These are phyloP conservation scores for Alauda arvensis DNA, from an alignment of 2,797 vertebrate genomes.

Conservation along the genomic window DNA sequence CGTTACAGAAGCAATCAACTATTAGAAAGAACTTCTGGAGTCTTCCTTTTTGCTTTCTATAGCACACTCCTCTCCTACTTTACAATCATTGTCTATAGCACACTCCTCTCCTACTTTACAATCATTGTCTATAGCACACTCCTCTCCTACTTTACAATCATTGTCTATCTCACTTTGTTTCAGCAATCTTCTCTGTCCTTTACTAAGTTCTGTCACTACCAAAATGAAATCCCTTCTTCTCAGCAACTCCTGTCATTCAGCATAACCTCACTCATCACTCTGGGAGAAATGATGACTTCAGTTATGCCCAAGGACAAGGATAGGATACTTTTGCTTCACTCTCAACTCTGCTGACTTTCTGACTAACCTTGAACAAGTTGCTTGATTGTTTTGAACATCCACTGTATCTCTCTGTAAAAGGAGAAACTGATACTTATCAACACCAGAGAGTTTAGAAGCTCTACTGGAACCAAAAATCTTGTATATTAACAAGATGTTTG, in stretches of 20 bases:
- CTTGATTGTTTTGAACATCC: neutral
- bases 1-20: neutral
- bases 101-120: too few relatives aligned
- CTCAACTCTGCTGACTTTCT: neutral
- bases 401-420: neutral
- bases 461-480: neutral
- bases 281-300: neutral
- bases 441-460: neutral
- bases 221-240: conserved; percentile 19
- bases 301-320: neutral
- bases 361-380: neutral
- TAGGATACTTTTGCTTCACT: neutral
- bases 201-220: conserved; percentile 1
- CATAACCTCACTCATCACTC: conserved; percentile 1
- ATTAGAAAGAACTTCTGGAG: neutral
- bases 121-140: neutral
- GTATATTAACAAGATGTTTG: neutral
- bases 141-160: neutral
- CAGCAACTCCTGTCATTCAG: conserved; percentile 24
- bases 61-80: neutral
- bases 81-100: neutral
- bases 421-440: neutral
- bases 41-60: neutral
- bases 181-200: neutral
- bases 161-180: neutral